Percentiles rank a stretch among this genome's conserved stretches.
Evolutionary conservation across 2,113 vertebrate genomes (phyloP).

Genomic region (Myxocyprinus asiaticus): DNA sequence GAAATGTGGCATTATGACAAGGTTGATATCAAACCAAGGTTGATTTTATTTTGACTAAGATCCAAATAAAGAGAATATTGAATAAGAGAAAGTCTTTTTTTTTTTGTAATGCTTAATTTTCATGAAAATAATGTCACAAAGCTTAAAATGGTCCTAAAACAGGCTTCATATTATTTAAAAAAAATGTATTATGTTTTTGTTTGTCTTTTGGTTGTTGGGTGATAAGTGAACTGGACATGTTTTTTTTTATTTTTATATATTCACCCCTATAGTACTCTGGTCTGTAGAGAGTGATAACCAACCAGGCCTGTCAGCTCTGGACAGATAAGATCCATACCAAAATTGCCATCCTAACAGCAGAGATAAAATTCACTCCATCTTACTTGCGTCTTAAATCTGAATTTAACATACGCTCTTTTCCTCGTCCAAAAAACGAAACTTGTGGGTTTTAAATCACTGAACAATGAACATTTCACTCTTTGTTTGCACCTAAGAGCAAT

Average conservation of each 20-base stretch:
- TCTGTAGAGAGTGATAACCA: not conserved
- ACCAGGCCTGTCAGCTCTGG: not conserved
- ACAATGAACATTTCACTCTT: constrained; percentile 1
- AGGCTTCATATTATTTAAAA: not conserved
- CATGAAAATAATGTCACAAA: not conserved
- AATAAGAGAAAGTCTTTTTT: no score
- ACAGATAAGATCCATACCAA: constrained; percentile 2
- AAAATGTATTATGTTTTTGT: not conserved
- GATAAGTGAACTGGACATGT: no score
- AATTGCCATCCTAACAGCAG: constrained; percentile 13
- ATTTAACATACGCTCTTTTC: not conserved
- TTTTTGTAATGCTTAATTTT: not conserved
- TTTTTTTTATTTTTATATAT: no score
- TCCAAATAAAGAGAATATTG: no score
- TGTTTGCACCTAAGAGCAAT: constrained; percentile 6
- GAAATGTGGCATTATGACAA: no score
- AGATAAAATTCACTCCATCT: not conserved
- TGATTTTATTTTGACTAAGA: no score
- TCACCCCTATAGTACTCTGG: no score
- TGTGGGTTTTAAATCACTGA: not conserved
- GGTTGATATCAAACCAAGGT: no score
- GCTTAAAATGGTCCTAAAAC: not conserved
- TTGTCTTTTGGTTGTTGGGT: no score
- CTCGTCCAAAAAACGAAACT: not conserved
- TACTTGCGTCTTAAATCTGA: constrained; percentile 17